Base-by-base conservation (phyloP, 2,888 invertebrate genomes). In the Eumerus sabulonum region DNA sequence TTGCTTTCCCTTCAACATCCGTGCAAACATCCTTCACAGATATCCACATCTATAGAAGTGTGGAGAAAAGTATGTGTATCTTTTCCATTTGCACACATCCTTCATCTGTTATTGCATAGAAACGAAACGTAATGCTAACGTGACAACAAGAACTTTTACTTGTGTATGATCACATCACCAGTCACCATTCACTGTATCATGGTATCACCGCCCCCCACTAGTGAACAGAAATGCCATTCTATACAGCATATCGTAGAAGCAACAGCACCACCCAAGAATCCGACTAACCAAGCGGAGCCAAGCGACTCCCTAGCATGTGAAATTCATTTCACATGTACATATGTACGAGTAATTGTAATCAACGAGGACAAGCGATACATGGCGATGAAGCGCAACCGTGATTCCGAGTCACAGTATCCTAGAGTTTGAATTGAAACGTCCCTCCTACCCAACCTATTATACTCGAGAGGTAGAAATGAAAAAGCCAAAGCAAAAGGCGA, bases 261-360 rank as follows among this genome's bases (percentile, higher is more conserved):
- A 59, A 67, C 50, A 17, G 9, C 67, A 19, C 17, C n/a, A 40
- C 40, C 40, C 40, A 59, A 74, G 54, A 27, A 13, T 36, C 17
- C 57, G 40, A 56, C 45, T 68, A 71, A 47, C 74, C 74, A 57
- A 57, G 51, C 35, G 47, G 14, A 63, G 35, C 50, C 19, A 51
- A 38, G 19, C 18, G 17, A 50, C 27, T 48, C 50, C 66, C 60
- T 9, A 36, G 19, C 64, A 66, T 71, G 38, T 27, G 56, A 60
- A 60, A 60, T 71, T 76, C 71, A 76, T 71, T 76, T 76, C 60
- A 67, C 66, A 62, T 72, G 56, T n/a, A n/a, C n/a, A n/a, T n/a
- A n/a, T n/a, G n/a, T n/a, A n/a, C n/a, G n/a, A n/a, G n/a, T 59
- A 59, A 62, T 48, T 62, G 72, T 62, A 72, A 77, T 67, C 77